Evolutionary conservation across 2,888 invertebrate genomes (phyloP), one percentile per base, ranked within the genome.

Genomic region (Protonemura montana): DNA sequence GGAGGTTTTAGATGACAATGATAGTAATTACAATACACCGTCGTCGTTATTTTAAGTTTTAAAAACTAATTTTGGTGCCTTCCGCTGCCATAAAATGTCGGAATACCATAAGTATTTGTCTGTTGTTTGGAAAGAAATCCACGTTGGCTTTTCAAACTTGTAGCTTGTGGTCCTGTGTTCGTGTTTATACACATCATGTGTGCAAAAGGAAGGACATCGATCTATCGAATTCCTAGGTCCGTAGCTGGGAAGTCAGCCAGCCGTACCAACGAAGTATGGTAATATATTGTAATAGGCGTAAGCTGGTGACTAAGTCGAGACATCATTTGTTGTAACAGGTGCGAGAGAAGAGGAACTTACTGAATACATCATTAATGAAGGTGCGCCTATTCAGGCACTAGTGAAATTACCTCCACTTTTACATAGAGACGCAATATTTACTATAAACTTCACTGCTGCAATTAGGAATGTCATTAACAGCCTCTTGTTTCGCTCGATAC

Each of bases 321-420:
- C 59, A 59, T 59, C 59, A 59, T 21, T 59, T 59, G 59, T 59
- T 59, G 59, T 59, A 59, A 59, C 59, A 59, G 59, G 59, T 59
- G 59, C 59, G 21, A 59, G 59, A 59, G 59, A 59, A 10, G 78
- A 25, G 78, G 77, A 78, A 78, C 28, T 78, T 78, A 10, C 26
- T 78, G 78, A 78, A 78, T 78, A 28, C 78, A 78, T 78, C 78
- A 78, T 78, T 78, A 78, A 78, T 78, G 78, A 28, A 78, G 78
- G 25, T n/a, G 78, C n/a, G 78, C 78, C 78, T 78, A 26, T 59
- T 21, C 59, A 7, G 13, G 59, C 16, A 13, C 59, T 3, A 21
- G 13, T 59, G 21, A 59, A 59, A 59, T 59, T 59, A 59, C 59
- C 59, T 59, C 3, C 59, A 59, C 59, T 59, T 59, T 59, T 59